A percentile compares a stretch with the other conserved stretches of the same genome.
phyloP scores from a whole-genome alignment of 2,113 vertebrate species.

The Hippocampus guttulatus region DNA sequence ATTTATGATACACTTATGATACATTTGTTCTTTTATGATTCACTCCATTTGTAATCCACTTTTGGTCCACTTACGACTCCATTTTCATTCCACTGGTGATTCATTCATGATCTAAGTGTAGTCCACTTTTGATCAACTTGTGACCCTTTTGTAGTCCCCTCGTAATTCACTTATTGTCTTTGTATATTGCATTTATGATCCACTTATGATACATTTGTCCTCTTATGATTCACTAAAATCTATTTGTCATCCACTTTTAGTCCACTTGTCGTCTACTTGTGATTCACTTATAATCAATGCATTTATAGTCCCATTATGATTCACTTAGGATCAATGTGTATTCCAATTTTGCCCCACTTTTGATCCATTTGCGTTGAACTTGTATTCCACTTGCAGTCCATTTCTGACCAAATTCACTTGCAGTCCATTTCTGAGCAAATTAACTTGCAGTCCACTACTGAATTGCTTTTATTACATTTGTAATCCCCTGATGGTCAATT shows the following conservation, averaged over 20 bases:
- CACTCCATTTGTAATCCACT: neutral
- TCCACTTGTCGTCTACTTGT: neutral
- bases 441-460: no score
- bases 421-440: no score
- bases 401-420: no score
- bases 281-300: neutral
- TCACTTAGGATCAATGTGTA: neutral
- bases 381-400: no score
- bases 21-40: no score
- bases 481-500: no score
- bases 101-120: neutral
- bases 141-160: neutral
- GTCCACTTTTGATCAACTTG: neutral
- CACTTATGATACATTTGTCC: neutral
- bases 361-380: neutral
- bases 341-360: neutral
- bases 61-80: neutral
- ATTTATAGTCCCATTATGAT: neutral
- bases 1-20: neutral
- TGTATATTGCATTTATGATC: neutral
- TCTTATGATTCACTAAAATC: no score
- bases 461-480: no score
- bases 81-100: neutral
- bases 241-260: neutral
- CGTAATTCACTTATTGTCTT: neutral